Conservation (phyloP, 2,888 invertebrate genomes). For the Pollenia griseotomentosa region DNA sequence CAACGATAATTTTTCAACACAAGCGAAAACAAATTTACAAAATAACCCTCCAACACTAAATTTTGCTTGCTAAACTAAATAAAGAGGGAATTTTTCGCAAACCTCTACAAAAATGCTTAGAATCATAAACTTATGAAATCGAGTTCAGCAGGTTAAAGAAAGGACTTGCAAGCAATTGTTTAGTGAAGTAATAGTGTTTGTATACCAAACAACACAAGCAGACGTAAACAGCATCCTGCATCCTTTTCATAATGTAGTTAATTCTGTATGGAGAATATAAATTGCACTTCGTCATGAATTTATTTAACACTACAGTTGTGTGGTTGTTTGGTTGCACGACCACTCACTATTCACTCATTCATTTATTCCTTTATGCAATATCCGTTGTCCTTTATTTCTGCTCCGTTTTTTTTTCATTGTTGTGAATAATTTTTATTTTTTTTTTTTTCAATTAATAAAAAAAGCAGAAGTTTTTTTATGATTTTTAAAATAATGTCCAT, state of each 20-base stretch:
- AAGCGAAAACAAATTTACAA: too few species aligned
- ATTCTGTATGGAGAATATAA: slow-evolving; percentile 53
- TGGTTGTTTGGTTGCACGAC: slow-evolving; percentile 43
- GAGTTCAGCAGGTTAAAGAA: slow-evolving; percentile 14
- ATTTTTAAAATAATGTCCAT: background rate
- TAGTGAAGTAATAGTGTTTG: slow-evolving; percentile 4
- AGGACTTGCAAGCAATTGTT: slow-evolving; percentile 8
- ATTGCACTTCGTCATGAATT: slow-evolving; percentile 68
- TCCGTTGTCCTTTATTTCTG: slow-evolving; percentile 55
- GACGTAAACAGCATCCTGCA: background rate
- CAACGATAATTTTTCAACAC: too few species aligned
- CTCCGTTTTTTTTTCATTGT: slow-evolving; percentile 18
- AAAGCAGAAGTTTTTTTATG: background rate
- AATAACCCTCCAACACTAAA: background rate
- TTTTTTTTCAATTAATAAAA: slow-evolving; percentile 6
- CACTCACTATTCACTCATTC: slow-evolving; percentile 45
- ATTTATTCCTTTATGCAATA: slow-evolving; percentile 55
- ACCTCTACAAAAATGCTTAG: slow-evolving; percentile 14
- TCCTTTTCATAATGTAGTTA: slow-evolving; percentile 2
- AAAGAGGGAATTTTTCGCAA: background rate
- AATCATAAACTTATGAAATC: slow-evolving; percentile 16
- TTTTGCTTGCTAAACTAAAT: background rate
- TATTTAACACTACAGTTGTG: slow-evolving; percentile 59
- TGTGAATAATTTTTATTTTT: slow-evolving; percentile 20
- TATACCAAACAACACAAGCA: slow-evolving; percentile 1